Evolutionary conservation across 1,140 invertebrate genomes (phyloP).

Genomic region (Oncopeltus fasciatus): DNA sequence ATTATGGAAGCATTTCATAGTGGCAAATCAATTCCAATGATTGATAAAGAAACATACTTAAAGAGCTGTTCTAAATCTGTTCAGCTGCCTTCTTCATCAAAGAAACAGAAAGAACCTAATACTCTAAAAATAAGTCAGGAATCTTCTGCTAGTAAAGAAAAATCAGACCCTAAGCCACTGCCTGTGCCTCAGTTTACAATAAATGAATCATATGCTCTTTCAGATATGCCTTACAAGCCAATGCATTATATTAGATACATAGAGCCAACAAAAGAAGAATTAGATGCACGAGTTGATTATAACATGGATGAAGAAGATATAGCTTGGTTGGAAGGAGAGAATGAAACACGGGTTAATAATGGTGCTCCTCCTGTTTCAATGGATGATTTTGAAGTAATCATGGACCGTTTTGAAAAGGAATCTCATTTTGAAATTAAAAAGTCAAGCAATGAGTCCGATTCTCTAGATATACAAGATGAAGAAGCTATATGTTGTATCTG

Average conservation of each 20-base stretch:
- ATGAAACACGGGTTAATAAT: constrained; percentile 56
- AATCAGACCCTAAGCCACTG: constrained; percentile 29
- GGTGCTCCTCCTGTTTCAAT: constrained; percentile 52
- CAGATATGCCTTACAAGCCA: constrained; percentile 57
- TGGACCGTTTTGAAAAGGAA: constrained; percentile 95
- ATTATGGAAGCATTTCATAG: too few species aligned
- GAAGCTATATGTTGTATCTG: constrained; percentile 96
- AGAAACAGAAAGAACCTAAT: too few species aligned
- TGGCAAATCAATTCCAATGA: too few species aligned
- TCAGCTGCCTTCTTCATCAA: too few species aligned
- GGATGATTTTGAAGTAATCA: constrained; percentile 81
- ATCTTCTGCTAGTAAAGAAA: too few species aligned
- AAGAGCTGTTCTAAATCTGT: too few species aligned
- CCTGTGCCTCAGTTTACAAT: constrained; percentile 73
- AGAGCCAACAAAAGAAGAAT: constrained; percentile 83
- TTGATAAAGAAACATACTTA: constrained; percentile 20
- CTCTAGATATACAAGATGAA: constrained; percentile 72
- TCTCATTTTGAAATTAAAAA: constrained; percentile 78
- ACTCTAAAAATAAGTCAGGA: too few species aligned
- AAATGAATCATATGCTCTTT: constrained; percentile 50
- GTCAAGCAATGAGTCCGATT: constrained; percentile 29
- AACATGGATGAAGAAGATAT: constrained; percentile 95
- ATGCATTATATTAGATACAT: constrained; percentile 61
- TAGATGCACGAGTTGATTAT: constrained; percentile 88
- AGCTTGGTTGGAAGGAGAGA: constrained; percentile 79